These are phyloP conservation scores for Parambassis ranga DNA, from an alignment of 2,797 vertebrate genomes.

Conservation along the genomic window DNA sequence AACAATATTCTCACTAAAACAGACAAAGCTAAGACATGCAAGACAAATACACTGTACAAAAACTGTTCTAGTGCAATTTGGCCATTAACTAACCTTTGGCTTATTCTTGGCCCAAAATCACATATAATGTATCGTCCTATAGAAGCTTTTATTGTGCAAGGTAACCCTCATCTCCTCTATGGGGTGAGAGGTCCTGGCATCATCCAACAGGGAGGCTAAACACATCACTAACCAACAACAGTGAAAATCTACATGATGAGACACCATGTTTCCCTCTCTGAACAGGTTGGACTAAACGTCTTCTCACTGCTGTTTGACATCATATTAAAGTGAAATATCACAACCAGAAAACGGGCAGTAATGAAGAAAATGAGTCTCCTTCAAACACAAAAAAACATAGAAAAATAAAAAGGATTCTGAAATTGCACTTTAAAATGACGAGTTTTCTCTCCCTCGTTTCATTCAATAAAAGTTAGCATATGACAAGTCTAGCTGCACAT, in stretches of 20 bases:
- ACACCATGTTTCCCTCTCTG: background rate
- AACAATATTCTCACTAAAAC: conserved; percentile 47
- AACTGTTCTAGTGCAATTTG: conserved; percentile 68
- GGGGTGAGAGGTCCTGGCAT: conserved; percentile 19
- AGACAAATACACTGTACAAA: conserved; percentile 39
- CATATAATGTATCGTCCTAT: conserved; percentile 32
- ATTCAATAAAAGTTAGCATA: conserved; percentile 6
- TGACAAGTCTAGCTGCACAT: background rate
- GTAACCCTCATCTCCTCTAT: conserved; percentile 24
- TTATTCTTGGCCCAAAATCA: conserved; percentile 69
- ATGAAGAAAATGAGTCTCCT: conserved; percentile 10
- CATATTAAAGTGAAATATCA: conserved; percentile 23
- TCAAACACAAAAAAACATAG: background rate
- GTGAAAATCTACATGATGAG: conserved; percentile 1
- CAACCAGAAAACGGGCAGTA: background rate
- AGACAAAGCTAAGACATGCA: conserved; percentile 44
- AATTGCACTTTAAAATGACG: conserved; percentile 69
- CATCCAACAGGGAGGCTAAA: conserved; percentile 21
- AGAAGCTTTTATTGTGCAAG: conserved; percentile 39
- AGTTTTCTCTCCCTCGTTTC: conserved; percentile 26
- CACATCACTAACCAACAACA: conserved; percentile 23
- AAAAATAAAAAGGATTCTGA: conserved; percentile 28
- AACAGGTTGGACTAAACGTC: no score
- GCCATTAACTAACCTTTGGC: conserved; percentile 78
- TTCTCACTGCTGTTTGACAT: conserved; percentile 10